A percentile compares a stretch with the other conserved stretches of the same genome.
Conservation (phyloP, 2,797 vertebrate species). For the Acropternis orthonyx region DNA sequence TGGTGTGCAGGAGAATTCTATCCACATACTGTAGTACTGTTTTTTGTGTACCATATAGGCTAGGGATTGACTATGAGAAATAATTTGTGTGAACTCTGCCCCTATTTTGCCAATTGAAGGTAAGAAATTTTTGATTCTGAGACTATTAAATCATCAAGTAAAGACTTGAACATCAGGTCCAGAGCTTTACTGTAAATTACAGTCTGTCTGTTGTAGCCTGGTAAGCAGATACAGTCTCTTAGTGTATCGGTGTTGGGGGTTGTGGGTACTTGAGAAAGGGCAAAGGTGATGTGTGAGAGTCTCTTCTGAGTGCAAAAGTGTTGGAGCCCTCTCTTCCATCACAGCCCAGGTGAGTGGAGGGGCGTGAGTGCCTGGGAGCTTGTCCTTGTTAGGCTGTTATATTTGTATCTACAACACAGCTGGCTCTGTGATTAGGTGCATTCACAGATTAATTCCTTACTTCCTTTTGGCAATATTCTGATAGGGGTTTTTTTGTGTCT, state of each 20-base stretch:
- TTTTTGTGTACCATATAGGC: background rate
- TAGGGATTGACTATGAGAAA: background rate
- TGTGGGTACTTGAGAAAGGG: background rate
- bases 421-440: background rate
- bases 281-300: background rate
- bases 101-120: background rate
- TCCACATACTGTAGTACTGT: background rate
- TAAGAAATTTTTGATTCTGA: background rate
- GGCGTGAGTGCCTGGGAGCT: background rate
- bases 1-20: background rate
- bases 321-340: background rate
- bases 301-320: background rate
- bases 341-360: background rate
- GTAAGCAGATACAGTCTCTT: background rate
- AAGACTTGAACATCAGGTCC: background rate
- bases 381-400: background rate
- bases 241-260: rapidly evolving
- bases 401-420: background rate
- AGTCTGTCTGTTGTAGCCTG: background rate
- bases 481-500: background rate
- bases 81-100: background rate
- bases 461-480: background rate
- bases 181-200: background rate
- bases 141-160: background rate
- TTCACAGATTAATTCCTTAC: background rate